Evolutionary conservation across 2,888 invertebrate species (phyloP), one percentile per base, ranked within the genome.

Genomic region (Macrophya alboannulata): DNA sequence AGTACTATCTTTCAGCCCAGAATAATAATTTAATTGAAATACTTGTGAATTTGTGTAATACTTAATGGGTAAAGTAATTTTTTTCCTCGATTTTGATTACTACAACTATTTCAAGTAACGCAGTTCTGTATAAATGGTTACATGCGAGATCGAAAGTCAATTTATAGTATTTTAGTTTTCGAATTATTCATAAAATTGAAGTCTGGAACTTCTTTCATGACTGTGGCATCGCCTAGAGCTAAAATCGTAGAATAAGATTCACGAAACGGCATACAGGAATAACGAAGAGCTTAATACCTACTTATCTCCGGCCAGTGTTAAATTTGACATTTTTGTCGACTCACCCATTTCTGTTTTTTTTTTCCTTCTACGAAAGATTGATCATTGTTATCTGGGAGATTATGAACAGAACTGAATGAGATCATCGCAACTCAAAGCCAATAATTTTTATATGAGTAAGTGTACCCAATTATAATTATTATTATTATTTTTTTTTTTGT

Each of bases 301-400:
- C 15, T 51, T 59, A 21, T 59, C 59, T 21, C 59, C 59, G 1
- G 12, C 10, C 21, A 62, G 25, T 12, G 25, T 62, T 9, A 25
- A 62, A 62, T 8, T n/a, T 59, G 62, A 25, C 25, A 21, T 4
- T 21, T 62, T 62, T 25, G 62, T 25, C 25, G 21, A 62, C 21
- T 62, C 62, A 25, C 62, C 62, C 62, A 62, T 25, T 62, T 62
- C n/a, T n/a, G n/a, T n/a, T 62, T 62, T 62, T 62, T 31, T 31
- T 31, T 31, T 62, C 25, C 62, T 25, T n/a, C 25, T 21, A 25
- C 62, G 62, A 12, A 62, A 62, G 21, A 45, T 45, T 15, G 12
- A 74, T 74, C 74, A 74, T 48, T 21, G 10, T 74, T 74, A 74
- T 48, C 74, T 21, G n/a, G 48, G 10, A 74, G 21, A 74, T 21